Base-by-base conservation (phyloP, 2,888 invertebrate genomes). In the Drosophila multiciliata region DNA sequence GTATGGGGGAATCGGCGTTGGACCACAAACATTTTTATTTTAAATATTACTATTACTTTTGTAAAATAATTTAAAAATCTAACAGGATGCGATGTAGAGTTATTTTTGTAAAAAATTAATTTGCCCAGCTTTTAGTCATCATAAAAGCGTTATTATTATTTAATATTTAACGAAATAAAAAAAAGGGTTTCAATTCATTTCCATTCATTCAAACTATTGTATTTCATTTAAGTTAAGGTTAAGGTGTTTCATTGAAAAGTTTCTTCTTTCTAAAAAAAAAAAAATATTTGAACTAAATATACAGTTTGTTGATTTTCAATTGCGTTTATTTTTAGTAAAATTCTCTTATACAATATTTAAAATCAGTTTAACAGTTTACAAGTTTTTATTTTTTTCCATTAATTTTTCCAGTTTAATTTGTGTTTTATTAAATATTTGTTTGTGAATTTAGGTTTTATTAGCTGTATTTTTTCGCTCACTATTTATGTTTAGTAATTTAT, bases 311-410 rank as follows among this genome's bases (percentile, higher is more conserved):
- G 66, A 80, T 80, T 74, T 83, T 86, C 60, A 29, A 69, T 70
- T 65, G 78, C 68, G 70, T 90, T 79, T 88, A 80, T 90, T 87
- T 87, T 87, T 83, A 90, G 77, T 90, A 87, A 87, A 87, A 90
- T 87, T 79, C 60, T 68, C 87, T 90, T 90, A 89, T 63, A 73
- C 68, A 78, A 78, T 89, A 82, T 84, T 85, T 89, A 87, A 90
- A 87, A 87, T 87, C 87, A 87, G 87, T 90, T 87, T 89, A 87
- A 87, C 87, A 87, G 87, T 80, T 90, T 87, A 90, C 90, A 89
- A 77, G 75, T 76, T 54, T 73, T 66, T 70, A 68, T 66, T 58
- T 53, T 50, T 49, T 49, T 26, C 36, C 58, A 26, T 53, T 54
- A 20, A 64, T 60, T 53, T 48, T 64, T 38, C 15, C 45, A 17